Evolutionary conservation across 2,888 invertebrate genomes (phyloP), one percentile per base, ranked within the genome.

Genomic region (Stenurella melanura): DNA sequence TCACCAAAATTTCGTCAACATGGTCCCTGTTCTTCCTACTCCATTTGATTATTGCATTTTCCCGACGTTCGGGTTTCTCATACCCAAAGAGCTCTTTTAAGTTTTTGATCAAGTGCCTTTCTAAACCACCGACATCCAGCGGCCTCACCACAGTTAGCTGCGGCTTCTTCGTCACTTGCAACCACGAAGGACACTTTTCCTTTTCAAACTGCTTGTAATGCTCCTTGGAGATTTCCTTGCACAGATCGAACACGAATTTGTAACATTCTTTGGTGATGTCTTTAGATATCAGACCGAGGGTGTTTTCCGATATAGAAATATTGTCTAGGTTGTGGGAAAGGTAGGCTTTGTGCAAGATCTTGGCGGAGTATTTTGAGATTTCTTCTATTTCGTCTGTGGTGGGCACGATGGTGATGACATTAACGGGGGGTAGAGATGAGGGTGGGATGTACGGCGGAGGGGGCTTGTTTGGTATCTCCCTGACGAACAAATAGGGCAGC

Each of bases 361-460:
- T 87, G 1, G 91, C 90, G 0, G 91, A 89, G 80, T 89, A 89
- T 66, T 89, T 89, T 0, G 90, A 90, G 50, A 91, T 88, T 56
- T 87, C 87, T 15, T 90, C 89, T 0, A 92, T 86, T 82, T 92
- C 91, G 19, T 91, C 90, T 26, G 89, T 89, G 0, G 89, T 87
- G 0, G 92, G 91, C 15, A 91, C 85, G 19, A 90, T 89, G 11
- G 87, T 81, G 12, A 64, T 70, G 34, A 72, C 60, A 3, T 78
- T 74, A 21, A 87, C 87, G 10, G 87, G 86, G 5, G 89, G 86
- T 57, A 86, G 85, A 19, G 88, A 87, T 1, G 83, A 82, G 0
- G 94, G 94, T 9, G 94, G 94, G 0, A 93, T 93, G 88, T 95
- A 95, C 0, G 95, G 95, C 0, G 95, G 95, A 1, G 95, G 95